Percentiles rank a stretch among this genome's conserved stretches.
phyloP scores from a whole-genome alignment of 53 echinoderm and acorn worm species.

The Antedon mediterranea region DNA sequence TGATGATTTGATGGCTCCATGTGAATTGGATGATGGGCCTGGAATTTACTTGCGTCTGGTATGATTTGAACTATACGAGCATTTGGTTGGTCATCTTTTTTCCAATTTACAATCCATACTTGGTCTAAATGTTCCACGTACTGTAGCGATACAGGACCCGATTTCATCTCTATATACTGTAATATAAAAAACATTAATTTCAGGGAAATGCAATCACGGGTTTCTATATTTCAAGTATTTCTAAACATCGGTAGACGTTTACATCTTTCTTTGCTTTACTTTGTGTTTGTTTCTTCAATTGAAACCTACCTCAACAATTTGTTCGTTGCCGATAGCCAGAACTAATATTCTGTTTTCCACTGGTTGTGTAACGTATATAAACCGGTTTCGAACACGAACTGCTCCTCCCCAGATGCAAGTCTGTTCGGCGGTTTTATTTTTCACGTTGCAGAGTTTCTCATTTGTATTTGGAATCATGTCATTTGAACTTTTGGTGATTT shows the following conservation, averaged over 20 bases:
- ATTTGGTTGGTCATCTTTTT: constrained; percentile 46
- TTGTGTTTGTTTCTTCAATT: too few relatives aligned
- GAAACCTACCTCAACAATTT: constrained; percentile 60
- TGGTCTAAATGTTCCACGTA: constrained; percentile 67
- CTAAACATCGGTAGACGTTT: too few relatives aligned
- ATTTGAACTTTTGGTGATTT: constrained; percentile 36
- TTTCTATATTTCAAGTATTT: too few relatives aligned
- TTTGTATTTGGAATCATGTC: constrained; percentile 47
- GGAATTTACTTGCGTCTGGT: constrained; percentile 47
- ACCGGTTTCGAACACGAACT: constrained; percentile 52
- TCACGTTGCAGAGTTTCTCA: constrained; percentile 47
- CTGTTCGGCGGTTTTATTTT: constrained; percentile 16
- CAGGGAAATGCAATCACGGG: not conserved
- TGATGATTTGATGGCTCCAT: constrained; percentile 60
- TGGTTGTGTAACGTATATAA: constrained; percentile 82
- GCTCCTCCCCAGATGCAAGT: constrained; percentile 73
- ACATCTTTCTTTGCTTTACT: too few relatives aligned
- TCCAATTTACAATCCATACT: constrained; percentile 68
- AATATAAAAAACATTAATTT: not conserved
- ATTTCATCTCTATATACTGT: constrained; percentile 54
- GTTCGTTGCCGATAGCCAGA: constrained; percentile 45
- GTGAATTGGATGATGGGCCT: constrained; percentile 57
- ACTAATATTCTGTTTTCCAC: constrained; percentile 59
- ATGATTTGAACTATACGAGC: constrained; percentile 48
- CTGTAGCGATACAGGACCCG: constrained; percentile 44